Conservation (phyloP, 1,140 invertebrate genomes). For the Melitaea cinxia region DNA sequence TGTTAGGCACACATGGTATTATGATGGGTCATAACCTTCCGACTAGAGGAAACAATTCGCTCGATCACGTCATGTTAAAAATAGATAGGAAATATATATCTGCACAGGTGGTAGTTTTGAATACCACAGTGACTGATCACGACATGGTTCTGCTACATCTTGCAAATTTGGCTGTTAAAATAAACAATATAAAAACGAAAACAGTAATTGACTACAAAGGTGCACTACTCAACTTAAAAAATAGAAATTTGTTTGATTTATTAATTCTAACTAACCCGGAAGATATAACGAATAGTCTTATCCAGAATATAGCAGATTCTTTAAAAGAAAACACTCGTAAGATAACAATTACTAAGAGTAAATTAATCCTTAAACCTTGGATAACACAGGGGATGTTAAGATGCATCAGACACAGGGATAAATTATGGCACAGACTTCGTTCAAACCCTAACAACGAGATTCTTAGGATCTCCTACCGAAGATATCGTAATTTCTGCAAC, state of each 20-base stretch:
- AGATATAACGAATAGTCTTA: neutral
- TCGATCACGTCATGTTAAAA: conserved; percentile 1
- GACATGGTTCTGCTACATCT: neutral
- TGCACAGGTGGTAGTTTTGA: neutral
- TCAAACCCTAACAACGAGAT: too few species aligned
- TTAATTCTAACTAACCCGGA: neutral
- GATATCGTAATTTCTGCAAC: too few species aligned
- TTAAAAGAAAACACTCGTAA: neutral
- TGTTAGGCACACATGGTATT: conserved; percentile 3
- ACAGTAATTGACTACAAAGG: neutral
- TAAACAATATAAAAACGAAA: neutral
- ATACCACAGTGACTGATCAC: neutral
- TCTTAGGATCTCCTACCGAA: too few species aligned
- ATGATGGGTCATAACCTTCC: conserved; percentile 3
- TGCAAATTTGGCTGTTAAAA: neutral
- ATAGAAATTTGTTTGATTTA: neutral
- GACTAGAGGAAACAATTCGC: neutral
- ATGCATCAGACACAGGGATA: too few species aligned
- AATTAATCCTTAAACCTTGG: too few species aligned
- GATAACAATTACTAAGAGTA: neutral
- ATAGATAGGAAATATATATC: neutral
- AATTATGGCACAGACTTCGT: too few species aligned
- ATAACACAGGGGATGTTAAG: too few species aligned
- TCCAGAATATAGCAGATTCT: neutral
- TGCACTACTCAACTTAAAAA: neutral